These are phyloP conservation scores for Eueides isabella DNA, from an alignment of 1,140 invertebrate genomes.

Conservation along the genomic window DNA sequence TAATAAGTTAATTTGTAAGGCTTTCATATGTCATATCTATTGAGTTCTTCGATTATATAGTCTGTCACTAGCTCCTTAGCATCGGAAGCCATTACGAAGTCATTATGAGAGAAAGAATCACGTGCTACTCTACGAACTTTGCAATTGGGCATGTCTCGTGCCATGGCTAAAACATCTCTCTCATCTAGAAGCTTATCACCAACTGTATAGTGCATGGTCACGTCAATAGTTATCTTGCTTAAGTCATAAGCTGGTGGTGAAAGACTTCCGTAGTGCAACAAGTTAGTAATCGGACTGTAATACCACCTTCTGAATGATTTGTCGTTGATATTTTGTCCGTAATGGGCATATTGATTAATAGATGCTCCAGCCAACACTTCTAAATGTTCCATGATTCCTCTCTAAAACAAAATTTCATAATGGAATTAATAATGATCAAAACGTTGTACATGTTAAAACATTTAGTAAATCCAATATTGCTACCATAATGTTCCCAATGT, in stretches of 20 bases:
- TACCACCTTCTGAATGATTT: constrained; percentile 59
- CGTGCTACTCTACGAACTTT: constrained; percentile 53
- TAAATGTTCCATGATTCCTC: neutral
- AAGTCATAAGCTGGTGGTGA: constrained; percentile 58
- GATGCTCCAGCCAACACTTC: constrained; percentile 51
- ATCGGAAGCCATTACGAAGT: constrained; percentile 53
- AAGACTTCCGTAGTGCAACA: constrained; percentile 46
- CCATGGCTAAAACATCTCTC: constrained; percentile 66
- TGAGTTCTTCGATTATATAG: constrained; percentile 42
- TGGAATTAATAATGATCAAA: neutral
- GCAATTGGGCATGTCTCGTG: constrained; percentile 53
- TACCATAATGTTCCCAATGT: constrained; percentile 22
- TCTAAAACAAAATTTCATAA: constrained; percentile 18
- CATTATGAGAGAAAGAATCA: constrained; percentile 55
- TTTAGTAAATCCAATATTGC: neutral
- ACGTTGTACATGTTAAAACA: neutral
- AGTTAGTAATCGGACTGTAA: constrained; percentile 47
- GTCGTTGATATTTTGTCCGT: constrained; percentile 65
- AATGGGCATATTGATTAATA: constrained; percentile 67
- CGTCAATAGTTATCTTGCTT: constrained; percentile 47
- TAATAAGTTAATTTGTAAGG: too few species aligned
- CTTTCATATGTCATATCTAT: constrained; percentile 8
- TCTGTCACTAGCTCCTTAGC: constrained; percentile 60
- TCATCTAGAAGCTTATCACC: constrained; percentile 58
- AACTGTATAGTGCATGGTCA: constrained; percentile 66